Evolutionary conservation across 2,888 invertebrate genomes (phyloP), one percentile per base, ranked within the genome.

Genomic region (Luperina testacea): DNA sequence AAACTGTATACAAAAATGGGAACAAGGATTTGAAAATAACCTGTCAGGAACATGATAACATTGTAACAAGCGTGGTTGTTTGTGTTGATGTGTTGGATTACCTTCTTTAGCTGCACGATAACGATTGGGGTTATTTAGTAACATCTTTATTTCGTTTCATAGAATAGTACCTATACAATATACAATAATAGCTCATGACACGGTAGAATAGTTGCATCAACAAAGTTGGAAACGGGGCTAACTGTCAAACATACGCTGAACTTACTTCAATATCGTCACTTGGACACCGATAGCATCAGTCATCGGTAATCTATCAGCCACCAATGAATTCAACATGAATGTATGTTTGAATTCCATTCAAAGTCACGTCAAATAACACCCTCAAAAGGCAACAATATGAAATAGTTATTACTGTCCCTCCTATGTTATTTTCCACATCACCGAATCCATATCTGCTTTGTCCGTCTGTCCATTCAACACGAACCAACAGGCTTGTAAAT

Each of bases 401-500:
- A 72, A 74, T 79, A 63, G 67, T 75, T 68, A 51, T 75, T 79
- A 73, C 80, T 32, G 24, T 15, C 53, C 20, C 9, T 51, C 32
- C 9, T 51, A 67, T 15, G 64, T 76, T 71, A 82, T 83, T 82
- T 83, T 76, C 64, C 73, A 42, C 76, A 64, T 68, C 76, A 61
- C 42, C 11, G 74, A n/a, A 1, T 48, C 7, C 51, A 53, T 71
- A 81, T 81, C 73, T 74, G 63, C 69, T 79, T 63, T 67, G 68
- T 82, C 82, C 45, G 63, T 79, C 45, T 64, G 63, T 69, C 57
- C 70, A 59, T 65, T 68, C 73, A 75, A 53, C 32, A 32, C 59
- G 72, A 83, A 69, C 75, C 77, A 85, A 75, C 78, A 86, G 75
- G 67, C 71, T 72, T 78, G 77, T 82, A 78, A 80, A 85, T 85